Conservation (phyloP, 2,113 vertebrate species). For the Sorex fumeus region DNA sequence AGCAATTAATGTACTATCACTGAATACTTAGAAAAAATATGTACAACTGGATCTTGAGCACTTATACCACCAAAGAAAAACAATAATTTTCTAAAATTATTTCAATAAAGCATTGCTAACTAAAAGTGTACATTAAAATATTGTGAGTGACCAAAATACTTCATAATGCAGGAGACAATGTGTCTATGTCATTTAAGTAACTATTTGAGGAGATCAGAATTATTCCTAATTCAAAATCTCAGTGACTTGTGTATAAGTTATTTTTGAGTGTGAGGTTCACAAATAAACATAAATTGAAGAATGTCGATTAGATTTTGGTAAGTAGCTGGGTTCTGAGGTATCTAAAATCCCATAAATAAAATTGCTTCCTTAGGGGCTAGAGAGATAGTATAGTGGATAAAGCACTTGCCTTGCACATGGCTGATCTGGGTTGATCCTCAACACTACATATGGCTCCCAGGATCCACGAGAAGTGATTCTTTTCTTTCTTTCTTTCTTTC, state of each 20-base stretch:
- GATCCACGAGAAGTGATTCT: no score
- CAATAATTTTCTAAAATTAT: neutral
- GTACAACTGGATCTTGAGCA: neutral
- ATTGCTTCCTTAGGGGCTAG: neutral
- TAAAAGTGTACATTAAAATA: conserved; percentile 10
- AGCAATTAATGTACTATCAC: neutral
- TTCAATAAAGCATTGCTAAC: neutral
- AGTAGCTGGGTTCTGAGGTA: neutral
- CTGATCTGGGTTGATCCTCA: no score
- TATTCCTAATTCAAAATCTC: conserved; percentile 22
- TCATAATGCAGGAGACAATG: neutral
- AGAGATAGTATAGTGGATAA: no score
- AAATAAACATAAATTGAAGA: conserved; percentile 1
- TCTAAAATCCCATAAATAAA: neutral
- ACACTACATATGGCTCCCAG: no score
- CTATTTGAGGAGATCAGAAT: neutral
- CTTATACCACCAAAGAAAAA: neutral
- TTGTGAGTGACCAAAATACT: neutral
- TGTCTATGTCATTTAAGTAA: neutral
- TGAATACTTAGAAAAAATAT: conserved; percentile 15
- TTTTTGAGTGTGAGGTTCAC: neutral
- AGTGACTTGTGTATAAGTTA: neutral
- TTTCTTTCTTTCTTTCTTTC: no score
- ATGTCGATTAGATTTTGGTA: neutral
- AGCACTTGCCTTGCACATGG: no score